Evolutionary conservation across 2,888 invertebrate species (phyloP).

Genomic region (Eristalis intricaria): DNA sequence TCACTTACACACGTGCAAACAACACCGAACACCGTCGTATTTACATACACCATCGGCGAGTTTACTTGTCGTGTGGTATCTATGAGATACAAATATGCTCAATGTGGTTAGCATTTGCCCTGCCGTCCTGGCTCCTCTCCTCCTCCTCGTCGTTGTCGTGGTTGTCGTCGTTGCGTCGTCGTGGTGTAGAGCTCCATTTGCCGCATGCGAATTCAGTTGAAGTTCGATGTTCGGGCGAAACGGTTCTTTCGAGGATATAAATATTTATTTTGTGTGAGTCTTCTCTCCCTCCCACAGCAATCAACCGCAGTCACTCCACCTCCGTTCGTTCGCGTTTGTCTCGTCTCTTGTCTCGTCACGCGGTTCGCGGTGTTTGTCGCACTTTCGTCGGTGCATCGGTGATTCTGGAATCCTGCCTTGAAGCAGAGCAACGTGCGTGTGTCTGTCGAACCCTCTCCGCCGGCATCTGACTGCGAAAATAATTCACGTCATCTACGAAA

Average conservation of each 20-base stretch:
- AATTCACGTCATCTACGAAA: not conserved
- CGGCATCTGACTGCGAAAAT: not conserved
- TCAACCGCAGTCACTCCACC: constrained; percentile 1
- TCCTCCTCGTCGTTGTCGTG: not conserved
- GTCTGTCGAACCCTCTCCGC: not conserved
- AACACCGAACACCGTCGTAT: not conserved
- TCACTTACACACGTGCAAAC: constrained; percentile 61
- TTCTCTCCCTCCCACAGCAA: constrained; percentile 45
- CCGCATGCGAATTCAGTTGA: constrained; percentile 71
- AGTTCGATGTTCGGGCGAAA: constrained; percentile 72
- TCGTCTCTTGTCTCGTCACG: constrained; percentile 15
- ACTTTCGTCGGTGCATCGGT: not conserved
- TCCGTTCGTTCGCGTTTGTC: not conserved
- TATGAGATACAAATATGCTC: constrained; percentile 50
- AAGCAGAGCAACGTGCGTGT: constrained; percentile 22
- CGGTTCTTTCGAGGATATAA: constrained; percentile 69
- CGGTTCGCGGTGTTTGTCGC: not conserved
- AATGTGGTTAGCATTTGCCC: constrained; percentile 19
- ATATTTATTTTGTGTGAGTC: constrained; percentile 52
- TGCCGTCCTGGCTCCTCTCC: not conserved
- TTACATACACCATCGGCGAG: constrained; percentile 24
- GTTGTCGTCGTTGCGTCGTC: constrained; percentile 1
- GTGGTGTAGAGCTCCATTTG: constrained; percentile 53
- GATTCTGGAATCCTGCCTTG: not conserved
- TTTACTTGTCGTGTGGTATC: constrained; percentile 26